Evolutionary conservation across 2,888 invertebrate genomes (phyloP).

Genomic region (Keiferia lycopersicella): DNA sequence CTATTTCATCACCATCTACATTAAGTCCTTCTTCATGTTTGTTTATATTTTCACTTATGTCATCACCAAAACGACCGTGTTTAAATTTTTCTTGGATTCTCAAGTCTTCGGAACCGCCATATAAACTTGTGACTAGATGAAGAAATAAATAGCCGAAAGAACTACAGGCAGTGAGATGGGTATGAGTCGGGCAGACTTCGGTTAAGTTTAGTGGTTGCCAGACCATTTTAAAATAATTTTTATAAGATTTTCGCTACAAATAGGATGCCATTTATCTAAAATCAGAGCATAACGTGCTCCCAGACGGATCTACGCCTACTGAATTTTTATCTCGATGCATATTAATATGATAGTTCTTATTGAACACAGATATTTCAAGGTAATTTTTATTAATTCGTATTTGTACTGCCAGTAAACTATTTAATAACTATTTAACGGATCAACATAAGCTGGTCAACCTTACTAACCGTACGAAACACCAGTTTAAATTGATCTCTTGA

Average conservation of each 20-base stretch:
- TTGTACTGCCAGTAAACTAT: too few relatives aligned
- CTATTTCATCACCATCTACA: slow-evolving; percentile 6
- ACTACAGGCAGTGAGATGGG: slow-evolving; percentile 51
- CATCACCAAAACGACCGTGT: slow-evolving; percentile 9
- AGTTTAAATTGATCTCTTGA: too few relatives aligned
- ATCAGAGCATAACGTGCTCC: background rate
- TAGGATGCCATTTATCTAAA: background rate
- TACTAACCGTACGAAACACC: too few relatives aligned
- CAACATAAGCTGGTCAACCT: too few relatives aligned
- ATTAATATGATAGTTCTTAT: background rate
- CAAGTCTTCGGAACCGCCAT: slow-evolving; percentile 29
- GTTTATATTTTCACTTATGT: background rate
- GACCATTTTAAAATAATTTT: slow-evolving; percentile 18
- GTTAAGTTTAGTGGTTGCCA: slow-evolving; percentile 50
- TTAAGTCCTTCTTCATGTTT: background rate
- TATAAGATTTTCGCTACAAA: background rate
- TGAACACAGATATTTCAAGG: background rate
- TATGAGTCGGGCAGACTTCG: slow-evolving; percentile 44
- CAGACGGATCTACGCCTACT: background rate
- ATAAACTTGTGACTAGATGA: slow-evolving; percentile 39
- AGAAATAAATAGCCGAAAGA: slow-evolving; percentile 54
- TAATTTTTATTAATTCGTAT: background rate
- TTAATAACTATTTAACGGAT: too few relatives aligned
- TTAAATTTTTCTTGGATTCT: slow-evolving; percentile 22
- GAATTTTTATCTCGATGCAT: background rate